These are phyloP conservation scores for Cyrtonyx montezumae DNA, from an alignment of 2,113 vertebrate genomes.

Conservation along the genomic window DNA sequence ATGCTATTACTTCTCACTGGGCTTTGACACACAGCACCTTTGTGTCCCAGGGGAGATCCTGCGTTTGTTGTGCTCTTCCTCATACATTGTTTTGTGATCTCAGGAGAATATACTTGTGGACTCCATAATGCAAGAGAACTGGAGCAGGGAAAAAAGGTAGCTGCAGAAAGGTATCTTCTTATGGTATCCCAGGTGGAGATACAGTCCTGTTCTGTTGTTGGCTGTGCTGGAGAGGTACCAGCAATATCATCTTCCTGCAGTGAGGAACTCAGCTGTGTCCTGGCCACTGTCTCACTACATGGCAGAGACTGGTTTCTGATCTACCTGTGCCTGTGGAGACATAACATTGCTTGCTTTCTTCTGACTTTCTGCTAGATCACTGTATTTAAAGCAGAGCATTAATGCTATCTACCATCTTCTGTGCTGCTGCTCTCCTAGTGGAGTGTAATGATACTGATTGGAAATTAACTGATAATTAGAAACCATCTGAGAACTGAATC, in stretches of 20 bases:
- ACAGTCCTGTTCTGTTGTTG: background rate
- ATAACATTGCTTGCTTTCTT: background rate
- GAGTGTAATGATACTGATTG: background rate
- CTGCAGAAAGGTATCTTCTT: background rate
- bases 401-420: background rate
- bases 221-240: background rate
- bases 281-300: background rate
- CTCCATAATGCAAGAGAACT: background rate
- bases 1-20: background rate
- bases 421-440: background rate
- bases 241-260: background rate
- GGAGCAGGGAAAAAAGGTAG: background rate
- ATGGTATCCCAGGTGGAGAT: background rate
- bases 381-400: background rate
- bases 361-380: background rate
- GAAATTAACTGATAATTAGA: background rate
- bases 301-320: background rate
- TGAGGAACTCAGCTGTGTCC: background rate
- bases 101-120: background rate
- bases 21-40: background rate
- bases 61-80: background rate
- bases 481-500: background rate
- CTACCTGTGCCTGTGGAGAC: background rate
- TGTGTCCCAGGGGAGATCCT: background rate
- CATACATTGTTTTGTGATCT: rapidly evolving